phyloP scores from a whole-genome alignment of 2,113 vertebrate species.

The Pluvianellus socialis region DNA sequence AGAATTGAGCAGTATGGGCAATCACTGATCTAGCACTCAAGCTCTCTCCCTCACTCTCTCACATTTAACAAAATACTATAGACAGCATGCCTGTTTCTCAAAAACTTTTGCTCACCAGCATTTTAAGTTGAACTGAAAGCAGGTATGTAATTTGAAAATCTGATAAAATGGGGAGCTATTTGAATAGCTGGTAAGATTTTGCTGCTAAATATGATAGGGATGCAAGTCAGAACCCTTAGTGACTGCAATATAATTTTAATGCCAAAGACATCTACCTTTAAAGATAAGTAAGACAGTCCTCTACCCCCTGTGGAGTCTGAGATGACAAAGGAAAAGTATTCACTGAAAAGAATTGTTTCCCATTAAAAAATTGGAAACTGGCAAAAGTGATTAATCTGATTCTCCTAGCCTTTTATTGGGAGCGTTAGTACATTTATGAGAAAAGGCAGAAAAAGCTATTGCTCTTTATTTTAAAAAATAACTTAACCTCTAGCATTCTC shows the following conservation, averaged over 20 bases:
- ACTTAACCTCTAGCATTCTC: neutral
- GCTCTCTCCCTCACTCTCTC: neutral
- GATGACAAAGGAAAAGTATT: neutral
- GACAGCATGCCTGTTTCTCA: neutral
- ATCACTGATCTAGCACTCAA: neutral
- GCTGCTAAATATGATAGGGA: neutral
- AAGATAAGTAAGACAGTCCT: neutral
- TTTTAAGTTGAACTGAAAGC: neutral
- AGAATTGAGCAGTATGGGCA: neutral
- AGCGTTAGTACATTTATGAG: neutral
- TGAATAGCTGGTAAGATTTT: neutral
- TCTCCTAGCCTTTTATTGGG: neutral
- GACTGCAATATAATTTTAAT: neutral
- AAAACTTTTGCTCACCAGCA: neutral
- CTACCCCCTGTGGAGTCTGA: neutral
- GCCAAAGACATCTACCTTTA: neutral
- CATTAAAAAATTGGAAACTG: neutral
- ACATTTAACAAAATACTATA: neutral
- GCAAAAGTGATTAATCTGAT: neutral
- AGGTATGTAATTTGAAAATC: neutral
- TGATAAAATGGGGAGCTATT: neutral
- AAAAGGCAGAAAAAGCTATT: neutral
- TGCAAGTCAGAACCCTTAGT: neutral
- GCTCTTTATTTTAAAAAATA: neutral
- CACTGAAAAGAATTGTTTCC: neutral